Evolutionary conservation across 1,140 invertebrate species (phyloP).

Genomic region (Matsumurasca onukii): DNA sequence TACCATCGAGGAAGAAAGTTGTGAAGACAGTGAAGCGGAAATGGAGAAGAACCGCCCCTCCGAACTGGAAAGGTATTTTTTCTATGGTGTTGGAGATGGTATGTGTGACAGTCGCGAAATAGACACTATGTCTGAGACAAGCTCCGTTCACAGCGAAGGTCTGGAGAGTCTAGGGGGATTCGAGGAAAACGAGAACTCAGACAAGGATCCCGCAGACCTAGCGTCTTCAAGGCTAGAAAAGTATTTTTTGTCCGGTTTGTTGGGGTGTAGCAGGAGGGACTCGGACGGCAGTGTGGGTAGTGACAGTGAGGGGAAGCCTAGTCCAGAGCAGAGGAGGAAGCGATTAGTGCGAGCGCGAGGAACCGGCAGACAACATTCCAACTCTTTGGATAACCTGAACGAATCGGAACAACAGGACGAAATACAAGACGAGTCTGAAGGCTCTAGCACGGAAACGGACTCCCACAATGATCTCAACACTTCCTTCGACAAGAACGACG

Average conservation of each 20-base stretch:
- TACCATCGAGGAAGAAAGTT: conserved; percentile 92
- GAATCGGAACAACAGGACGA: conserved; percentile 48
- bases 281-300: conserved; percentile 81
- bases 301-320: conserved; percentile 78
- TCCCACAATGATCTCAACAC: conserved; percentile 67
- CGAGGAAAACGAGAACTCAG: conserved; percentile 48
- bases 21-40: conserved; percentile 85
- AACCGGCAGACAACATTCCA: conserved; percentile 75
- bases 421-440: conserved; percentile 61
- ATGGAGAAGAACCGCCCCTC: conserved; percentile 57
- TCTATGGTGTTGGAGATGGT: conserved; percentile 77
- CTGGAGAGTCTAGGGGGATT: conserved; percentile 64
- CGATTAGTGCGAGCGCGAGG: conserved; percentile 74
- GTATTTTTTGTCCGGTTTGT: conserved; percentile 84
- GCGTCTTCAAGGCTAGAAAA: conserved; percentile 85
- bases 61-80: conserved; percentile 90
- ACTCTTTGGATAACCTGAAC: conserved; percentile 71
- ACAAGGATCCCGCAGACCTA: conserved; percentile 63
- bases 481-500: conserved; percentile 64
- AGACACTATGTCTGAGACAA: conserved; percentile 82
- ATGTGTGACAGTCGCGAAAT: conserved; percentile 57
- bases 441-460: conserved; percentile 73
- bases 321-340: conserved; percentile 81
- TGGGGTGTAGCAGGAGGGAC: conserved; percentile 74
- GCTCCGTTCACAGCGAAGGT: conserved; percentile 82